Conservation (phyloP, 2,797 vertebrate species). For the Mormyrus proboscirostris region DNA sequence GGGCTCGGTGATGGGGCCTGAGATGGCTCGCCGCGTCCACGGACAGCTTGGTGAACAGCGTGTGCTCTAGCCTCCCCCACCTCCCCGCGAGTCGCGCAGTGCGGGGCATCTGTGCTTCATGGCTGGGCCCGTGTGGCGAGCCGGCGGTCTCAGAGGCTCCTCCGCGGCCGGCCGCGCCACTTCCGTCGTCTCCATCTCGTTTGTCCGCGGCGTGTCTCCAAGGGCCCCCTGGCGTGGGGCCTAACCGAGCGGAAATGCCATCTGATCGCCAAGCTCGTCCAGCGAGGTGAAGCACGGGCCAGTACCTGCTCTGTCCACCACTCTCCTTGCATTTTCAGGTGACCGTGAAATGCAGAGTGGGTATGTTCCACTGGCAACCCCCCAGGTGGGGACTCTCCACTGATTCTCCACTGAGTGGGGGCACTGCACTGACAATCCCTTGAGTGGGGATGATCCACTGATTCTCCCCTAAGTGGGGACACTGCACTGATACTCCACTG, state of each 20-base stretch:
- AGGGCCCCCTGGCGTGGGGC: background rate
- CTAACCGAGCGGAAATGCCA: conserved; percentile 20
- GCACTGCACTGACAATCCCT: background rate
- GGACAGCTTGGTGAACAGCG: conserved; percentile 69
- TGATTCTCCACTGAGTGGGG: background rate
- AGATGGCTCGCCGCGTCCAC: background rate
- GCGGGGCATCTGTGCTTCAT: conserved; percentile 60
- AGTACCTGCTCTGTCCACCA: background rate
- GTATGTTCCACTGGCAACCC: background rate
- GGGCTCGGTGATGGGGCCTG: background rate
- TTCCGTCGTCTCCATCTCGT: conserved; percentile 26
- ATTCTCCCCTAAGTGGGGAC: background rate
- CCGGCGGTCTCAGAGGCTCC: conserved; percentile 53
- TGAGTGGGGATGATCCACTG: background rate
- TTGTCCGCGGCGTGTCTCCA: background rate
- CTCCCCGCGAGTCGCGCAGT: conserved; percentile 38
- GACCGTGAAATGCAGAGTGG: background rate
- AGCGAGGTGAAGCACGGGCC: conserved; percentile 12
- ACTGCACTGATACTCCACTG: background rate
- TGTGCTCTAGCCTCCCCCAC: conserved; percentile 47
- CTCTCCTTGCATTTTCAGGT: background rate
- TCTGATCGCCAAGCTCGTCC: conserved; percentile 7
- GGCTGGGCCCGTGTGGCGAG: conserved; percentile 42
- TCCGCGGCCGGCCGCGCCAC: conserved; percentile 70
- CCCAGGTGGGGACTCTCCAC: background rate